phyloP scores from a whole-genome alignment of 1,140 invertebrate genomes.

The Megathymus violae region DNA sequence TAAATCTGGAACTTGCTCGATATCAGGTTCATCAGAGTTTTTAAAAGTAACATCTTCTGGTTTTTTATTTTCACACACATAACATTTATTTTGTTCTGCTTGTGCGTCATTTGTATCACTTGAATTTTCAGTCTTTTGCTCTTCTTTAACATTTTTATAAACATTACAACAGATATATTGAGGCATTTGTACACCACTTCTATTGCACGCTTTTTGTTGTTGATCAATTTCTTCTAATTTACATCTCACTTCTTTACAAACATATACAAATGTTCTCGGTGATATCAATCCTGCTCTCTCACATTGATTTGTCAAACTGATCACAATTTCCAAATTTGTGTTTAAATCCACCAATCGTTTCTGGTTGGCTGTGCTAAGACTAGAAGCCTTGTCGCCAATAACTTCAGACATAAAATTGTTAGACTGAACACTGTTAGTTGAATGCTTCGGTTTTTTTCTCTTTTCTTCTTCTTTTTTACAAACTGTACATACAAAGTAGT shows the following conservation, averaged over 20 bases:
- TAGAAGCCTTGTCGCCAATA: slow-evolving; percentile 20
- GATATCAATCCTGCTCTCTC: slow-evolving; percentile 25
- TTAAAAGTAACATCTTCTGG: slow-evolving; percentile 4
- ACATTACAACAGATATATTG: slow-evolving; percentile 6
- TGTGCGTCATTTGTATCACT: too few relatives aligned
- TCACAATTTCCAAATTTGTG: slow-evolving; percentile 37
- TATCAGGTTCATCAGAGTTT: background rate
- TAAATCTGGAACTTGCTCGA: too few relatives aligned
- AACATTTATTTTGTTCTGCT: too few relatives aligned
- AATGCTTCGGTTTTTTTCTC: slow-evolving; percentile 14
- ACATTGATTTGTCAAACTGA: slow-evolving; percentile 36
- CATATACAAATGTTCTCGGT: slow-evolving; percentile 30
- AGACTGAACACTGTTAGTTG: background rate
- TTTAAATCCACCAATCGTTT: slow-evolving; percentile 32
- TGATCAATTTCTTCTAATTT: slow-evolving; percentile 34
- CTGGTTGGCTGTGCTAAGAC: background rate
- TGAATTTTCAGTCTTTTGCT: too few relatives aligned
- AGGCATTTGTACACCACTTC: slow-evolving; percentile 1
- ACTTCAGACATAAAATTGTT: background rate
- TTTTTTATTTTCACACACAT: slow-evolving; percentile 3
- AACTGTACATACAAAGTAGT: slow-evolving; percentile 10
- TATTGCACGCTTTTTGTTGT: background rate
- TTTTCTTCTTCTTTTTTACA: slow-evolving; percentile 17
- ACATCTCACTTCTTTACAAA: slow-evolving; percentile 30
- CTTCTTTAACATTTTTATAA: too few relatives aligned